A percentile compares a stretch with the other conserved stretches of the same genome.
phyloP scores from a whole-genome alignment of 2,888 invertebrate species.

The Agrotis ipsilon region DNA sequence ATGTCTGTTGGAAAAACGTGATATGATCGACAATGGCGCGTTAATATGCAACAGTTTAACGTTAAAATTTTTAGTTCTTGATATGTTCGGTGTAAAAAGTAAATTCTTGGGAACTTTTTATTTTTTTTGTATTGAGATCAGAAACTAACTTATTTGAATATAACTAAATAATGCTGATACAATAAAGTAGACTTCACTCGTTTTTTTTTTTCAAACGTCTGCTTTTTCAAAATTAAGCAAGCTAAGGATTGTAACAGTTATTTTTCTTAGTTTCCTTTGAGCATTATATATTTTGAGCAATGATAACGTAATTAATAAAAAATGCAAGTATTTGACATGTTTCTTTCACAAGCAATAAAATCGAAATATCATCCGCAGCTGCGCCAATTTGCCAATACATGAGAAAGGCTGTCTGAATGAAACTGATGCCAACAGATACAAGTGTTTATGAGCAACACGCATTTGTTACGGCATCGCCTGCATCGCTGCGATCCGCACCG shows the following conservation, averaged over 20 bases:
- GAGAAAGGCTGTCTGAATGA: constrained; percentile 43
- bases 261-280: too few relatives aligned
- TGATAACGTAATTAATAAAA: not conserved
- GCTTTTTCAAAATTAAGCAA: not conserved
- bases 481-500: constrained; percentile 58
- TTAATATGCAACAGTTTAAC: constrained; percentile 56
- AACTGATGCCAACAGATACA: constrained; percentile 64
- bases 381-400: constrained; percentile 24
- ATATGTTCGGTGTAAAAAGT: not conserved
- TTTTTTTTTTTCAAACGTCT: not conserved
- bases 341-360: not conserved
- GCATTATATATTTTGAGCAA: too few relatives aligned
- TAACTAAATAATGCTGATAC: too few relatives aligned
- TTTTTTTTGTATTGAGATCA: not conserved
- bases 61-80: constrained; percentile 22
- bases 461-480: constrained; percentile 59
- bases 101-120: not conserved
- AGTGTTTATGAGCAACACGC: constrained; percentile 61
- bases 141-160: too few relatives aligned
- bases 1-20: constrained; percentile 58
- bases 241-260: too few relatives aligned
- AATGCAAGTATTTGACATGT: not conserved
- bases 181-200: too few relatives aligned
- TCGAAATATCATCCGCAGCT: constrained; percentile 11
- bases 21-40: constrained; percentile 76